These are phyloP conservation scores for Stegophylla sp. DNA, from an alignment of 2,888 invertebrate species.

Conservation along the genomic window DNA sequence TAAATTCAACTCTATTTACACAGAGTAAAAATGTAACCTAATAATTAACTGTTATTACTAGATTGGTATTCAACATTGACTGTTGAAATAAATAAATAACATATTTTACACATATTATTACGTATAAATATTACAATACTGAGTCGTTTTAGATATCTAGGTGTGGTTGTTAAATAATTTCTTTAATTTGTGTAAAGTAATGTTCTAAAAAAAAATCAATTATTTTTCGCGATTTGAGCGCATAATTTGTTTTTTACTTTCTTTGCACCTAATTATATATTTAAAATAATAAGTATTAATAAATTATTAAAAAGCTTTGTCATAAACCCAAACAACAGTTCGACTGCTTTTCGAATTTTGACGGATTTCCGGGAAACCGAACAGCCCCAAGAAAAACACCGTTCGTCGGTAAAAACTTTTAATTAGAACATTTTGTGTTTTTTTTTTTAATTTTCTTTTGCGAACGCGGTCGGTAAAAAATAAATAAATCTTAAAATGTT, in stretches of 20 bases:
- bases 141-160: too few relatives aligned
- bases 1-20: too few relatives aligned
- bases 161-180: too few relatives aligned
- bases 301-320: conserved; percentile 48
- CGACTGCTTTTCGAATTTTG: conserved; percentile 32
- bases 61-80: too few relatives aligned
- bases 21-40: too few relatives aligned
- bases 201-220: conserved; percentile 18
- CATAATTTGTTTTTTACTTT: conserved; percentile 24
- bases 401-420: conserved; percentile 41
- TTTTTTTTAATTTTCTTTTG: conserved; percentile 47
- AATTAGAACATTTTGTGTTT: conserved; percentile 53
- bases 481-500: conserved; percentile 50
- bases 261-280: conserved; percentile 33
- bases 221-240: not conserved
- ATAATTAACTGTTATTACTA: too few relatives aligned
- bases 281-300: conserved; percentile 46
- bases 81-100: too few relatives aligned
- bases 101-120: too few relatives aligned
- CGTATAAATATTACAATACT: too few relatives aligned
- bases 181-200: conserved; percentile 24
- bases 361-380: conserved; percentile 32
- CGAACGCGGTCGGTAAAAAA: conserved; percentile 17
- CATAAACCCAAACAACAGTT: not conserved
- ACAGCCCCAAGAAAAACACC: conserved; percentile 39